Evolutionary conservation across 2,113 vertebrate genomes (phyloP).

Genomic region (Oncorhynchus keta): DNA sequence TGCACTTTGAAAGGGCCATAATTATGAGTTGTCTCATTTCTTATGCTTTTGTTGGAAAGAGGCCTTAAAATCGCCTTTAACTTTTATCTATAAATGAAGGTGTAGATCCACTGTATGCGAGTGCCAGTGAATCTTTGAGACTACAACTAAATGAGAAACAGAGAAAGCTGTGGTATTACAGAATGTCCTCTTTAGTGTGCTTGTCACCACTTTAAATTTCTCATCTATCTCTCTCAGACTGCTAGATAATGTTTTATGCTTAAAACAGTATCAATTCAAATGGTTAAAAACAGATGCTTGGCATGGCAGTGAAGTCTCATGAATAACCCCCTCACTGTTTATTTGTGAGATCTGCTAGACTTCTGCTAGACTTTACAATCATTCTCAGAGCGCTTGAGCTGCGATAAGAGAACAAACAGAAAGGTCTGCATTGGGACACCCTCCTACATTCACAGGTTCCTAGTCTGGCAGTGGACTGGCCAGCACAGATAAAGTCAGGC

Average conservation of each 20-base stretch:
- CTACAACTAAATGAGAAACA: not conserved
- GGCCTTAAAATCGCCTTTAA: not conserved
- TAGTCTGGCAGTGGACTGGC: conserved; percentile 14
- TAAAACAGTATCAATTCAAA: not conserved
- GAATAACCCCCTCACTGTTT: not conserved
- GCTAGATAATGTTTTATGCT: not conserved
- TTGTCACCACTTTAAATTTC: not conserved
- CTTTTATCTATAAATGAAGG: not conserved
- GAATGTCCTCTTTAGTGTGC: not conserved
- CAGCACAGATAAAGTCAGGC: conserved; percentile 19
- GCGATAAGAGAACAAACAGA: conserved; percentile 63
- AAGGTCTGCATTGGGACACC: conserved; percentile 46
- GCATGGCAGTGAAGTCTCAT: not conserved
- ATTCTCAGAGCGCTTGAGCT: conserved; percentile 65
- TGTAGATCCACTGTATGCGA: not conserved
- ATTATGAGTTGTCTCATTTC: conserved; percentile 21
- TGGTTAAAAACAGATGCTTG: not conserved
- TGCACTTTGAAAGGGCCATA: conserved; percentile 24
- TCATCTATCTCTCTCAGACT: not conserved
- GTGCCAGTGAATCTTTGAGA: not conserved
- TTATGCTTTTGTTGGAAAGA: not conserved
- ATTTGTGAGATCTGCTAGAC: not conserved
- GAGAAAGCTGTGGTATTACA: not conserved
- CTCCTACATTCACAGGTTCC: not conserved
- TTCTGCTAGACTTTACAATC: conserved; percentile 1